Evolutionary conservation across 1,140 invertebrate species (phyloP), one percentile per base, ranked within the genome.

Genomic region (Drosophila athabasca): DNA sequence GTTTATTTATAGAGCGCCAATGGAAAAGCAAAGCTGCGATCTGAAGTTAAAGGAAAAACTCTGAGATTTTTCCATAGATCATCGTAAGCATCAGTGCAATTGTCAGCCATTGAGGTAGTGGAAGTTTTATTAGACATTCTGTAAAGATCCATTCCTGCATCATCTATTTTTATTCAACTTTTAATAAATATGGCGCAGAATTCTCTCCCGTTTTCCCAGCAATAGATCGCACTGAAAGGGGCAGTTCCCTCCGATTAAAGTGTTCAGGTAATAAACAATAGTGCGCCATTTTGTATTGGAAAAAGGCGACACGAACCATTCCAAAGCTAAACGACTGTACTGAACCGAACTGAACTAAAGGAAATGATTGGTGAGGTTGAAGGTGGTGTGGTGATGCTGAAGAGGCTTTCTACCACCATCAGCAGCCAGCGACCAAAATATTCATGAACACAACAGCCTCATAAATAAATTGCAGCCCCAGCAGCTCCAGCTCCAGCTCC

Each of bases 381-480:
- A 39, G 35, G 9, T 11, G n/a, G 13, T 39, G 4, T 11, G 31
- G 31, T 35, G 31, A 39, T 39, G 65, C 43, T n/a, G 55, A 22
- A 17, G 43, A 55, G 41, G 35, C 35, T 39, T 13, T 39, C 35
- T 1, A 39, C 3, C 35, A 39, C 3, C 59, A 72, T 4, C 53
- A 65, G 41, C 45, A 60, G 24, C 53, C 31, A 13, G 24, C 9
- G n/a, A 35, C 43, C 51, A 69, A 77, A 77, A 77, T 77, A 74
- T 77, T 77, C 75, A 77, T 77, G 75, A 77, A 77, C 75, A 77
- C 59, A 77, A 77, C 75, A 77, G 75, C 71, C 75, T 74, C 75
- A 77, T 77, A 77, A 77, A 77, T 77, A 77, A 77, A 77, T 77
- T 77, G 75, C 70, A 77, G 55, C 65, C 65, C 50, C 62, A 64